Percentiles rank a stretch among this genome's conserved stretches.
phyloP scores from a whole-genome alignment of 2,113 vertebrate genomes.

The Toxostoma redivivum region DNA sequence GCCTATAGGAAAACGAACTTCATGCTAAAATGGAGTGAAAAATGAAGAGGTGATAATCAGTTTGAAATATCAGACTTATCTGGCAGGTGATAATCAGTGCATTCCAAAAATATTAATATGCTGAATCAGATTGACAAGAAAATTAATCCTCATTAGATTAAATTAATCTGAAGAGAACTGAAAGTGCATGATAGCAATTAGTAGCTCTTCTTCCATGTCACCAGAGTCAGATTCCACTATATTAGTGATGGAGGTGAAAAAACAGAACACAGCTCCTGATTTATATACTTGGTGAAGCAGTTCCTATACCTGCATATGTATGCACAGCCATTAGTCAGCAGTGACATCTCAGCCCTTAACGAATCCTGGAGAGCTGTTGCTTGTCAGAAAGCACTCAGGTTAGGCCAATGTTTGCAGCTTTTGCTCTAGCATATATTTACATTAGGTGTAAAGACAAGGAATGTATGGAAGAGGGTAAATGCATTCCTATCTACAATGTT shows the following conservation, averaged over 20 bases:
- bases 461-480: conserved; percentile 71
- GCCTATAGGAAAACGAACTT: not conserved
- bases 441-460: conserved; percentile 72
- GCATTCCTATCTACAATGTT: conserved; percentile 72
- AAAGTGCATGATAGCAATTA: not conserved
- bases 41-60: not conserved
- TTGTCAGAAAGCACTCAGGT: conserved; percentile 70
- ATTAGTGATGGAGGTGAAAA: not conserved
- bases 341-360: conserved; percentile 66
- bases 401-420: conserved; percentile 62
- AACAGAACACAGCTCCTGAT: not conserved
- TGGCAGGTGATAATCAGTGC: conserved; percentile 27
- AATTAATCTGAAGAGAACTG: conserved; percentile 32
- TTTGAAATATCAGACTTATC: conserved; percentile 11
- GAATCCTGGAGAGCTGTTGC: conserved; percentile 69
- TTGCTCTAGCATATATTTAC: conserved; percentile 69
- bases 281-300: conserved; percentile 42
- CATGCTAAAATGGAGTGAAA: not conserved
- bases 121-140: conserved; percentile 27
- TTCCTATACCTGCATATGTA: conserved; percentile 62
- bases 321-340: conserved; percentile 25
- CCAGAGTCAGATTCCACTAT: not conserved
- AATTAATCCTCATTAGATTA: conserved; percentile 38
- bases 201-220: not conserved
- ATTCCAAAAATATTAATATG: conserved; percentile 18